Conservation (phyloP, 2,797 vertebrate species). For the Lateolabrax maculatus region DNA sequence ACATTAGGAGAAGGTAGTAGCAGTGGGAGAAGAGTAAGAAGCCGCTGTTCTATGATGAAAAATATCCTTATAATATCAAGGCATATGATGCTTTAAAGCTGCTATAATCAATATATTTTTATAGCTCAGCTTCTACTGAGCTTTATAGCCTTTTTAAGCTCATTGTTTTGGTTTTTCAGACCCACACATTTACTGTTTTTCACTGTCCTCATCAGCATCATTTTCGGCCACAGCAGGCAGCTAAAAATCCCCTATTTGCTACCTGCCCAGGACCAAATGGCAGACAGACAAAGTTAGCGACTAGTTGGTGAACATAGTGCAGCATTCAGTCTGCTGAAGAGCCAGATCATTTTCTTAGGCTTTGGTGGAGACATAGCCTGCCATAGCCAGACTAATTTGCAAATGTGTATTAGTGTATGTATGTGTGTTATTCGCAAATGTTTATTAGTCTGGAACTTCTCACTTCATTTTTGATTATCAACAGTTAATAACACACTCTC, state of each 20-base stretch:
- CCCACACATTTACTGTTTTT: not conserved
- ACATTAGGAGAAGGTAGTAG: too few relatives aligned
- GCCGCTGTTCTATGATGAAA: not conserved
- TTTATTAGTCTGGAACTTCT: too few relatives aligned
- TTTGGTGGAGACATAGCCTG: too few relatives aligned
- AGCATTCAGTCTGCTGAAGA: not conserved
- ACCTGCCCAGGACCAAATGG: not conserved
- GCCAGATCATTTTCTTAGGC: not conserved
- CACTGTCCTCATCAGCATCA: not conserved
- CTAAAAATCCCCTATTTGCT: not conserved
- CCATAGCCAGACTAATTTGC: too few relatives aligned
- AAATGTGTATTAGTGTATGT: too few relatives aligned
- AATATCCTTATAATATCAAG: not conserved
- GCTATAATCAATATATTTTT: not conserved
- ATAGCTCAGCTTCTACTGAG: not conserved
- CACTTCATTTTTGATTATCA: too few relatives aligned
- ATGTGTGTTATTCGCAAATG: too few relatives aligned
- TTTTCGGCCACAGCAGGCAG: not conserved
- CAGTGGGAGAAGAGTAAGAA: not conserved
- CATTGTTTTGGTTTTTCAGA: constrained; percentile 7
- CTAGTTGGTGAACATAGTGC: not conserved
- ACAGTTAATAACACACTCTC: too few relatives aligned
- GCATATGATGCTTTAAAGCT: not conserved
- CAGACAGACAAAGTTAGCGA: not conserved
- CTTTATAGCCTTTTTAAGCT: not conserved